Base-by-base conservation (phyloP, 2,888 invertebrate genomes). In the Nematopogon swammerdamellus region DNA sequence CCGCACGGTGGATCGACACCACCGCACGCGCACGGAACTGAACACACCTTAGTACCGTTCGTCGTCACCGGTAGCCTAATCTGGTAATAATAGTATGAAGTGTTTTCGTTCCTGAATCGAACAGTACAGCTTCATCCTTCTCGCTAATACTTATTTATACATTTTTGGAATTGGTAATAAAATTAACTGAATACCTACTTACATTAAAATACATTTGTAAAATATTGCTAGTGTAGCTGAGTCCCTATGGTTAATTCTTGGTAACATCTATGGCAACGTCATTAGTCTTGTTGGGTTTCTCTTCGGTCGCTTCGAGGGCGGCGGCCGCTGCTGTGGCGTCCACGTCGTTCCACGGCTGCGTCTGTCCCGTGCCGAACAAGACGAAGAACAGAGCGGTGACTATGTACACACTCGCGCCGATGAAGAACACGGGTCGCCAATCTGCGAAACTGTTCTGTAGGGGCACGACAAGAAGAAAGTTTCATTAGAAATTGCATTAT, bases 361-460 rank as follows among this genome's bases (percentile, higher is more conserved):
- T 85, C 49, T 85, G 83, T 0, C 84, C 88, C 0, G 86, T 85
- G 5, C 91, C 91, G 53, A 90, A 86, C 2, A 88, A 50, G 60
- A 85, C 84, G 66, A 88, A 91, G 51, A 89, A 70, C 2, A 88
- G 46, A 0, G 89, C 89, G 0, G 87, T 83, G 2, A 85, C 80
- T 16, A 85, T 84, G 60, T 91, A 91, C 1, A 87, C 80, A 0
- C 79, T 75, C 0, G 88, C 86, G 1, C 90, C 90, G 25, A 89
- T 86, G 58, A 86, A 79, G 62, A 91, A 91, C 48, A 90, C 84
- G 20, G 82, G 80, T 47, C 88, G 83, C 91, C 91, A 91, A 64
- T 90, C 85, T 18, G 82, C 75, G 49, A 91, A 80, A n/a, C 88
- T 87, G 56, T 88, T 90, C 89, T 91, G 63, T 36, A 36, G 25